Base-by-base conservation (phyloP, 1,140 invertebrate species). In the Tetramorium parvispinum region DNA sequence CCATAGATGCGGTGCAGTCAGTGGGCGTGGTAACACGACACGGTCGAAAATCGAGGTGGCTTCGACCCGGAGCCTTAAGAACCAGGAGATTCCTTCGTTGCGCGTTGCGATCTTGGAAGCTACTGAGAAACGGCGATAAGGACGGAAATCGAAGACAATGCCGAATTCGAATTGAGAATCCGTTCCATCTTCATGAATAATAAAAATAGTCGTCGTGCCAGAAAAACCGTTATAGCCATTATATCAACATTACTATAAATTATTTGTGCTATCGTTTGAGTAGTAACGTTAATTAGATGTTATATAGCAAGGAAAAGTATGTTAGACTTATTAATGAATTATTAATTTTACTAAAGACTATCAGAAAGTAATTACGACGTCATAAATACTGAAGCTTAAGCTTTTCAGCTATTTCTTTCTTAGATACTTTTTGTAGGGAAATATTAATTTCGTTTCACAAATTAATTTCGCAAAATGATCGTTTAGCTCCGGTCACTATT, bases 21-120 rank as follows among this genome's bases (percentile, higher is more conserved):
- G 81, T 91, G 90, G 92, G 92, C 92, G 92, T 93, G 92, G 91
- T 91, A 87, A 91, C 90, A 92, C 89, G 89, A 92, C 86, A 92
- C 91, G 85, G 86, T 77, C 85, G 85, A 91, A 91, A 91, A 92
- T 92, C 91, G 91, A 90, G 91, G 88, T 92, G 85, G 85, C 79
- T 91, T 85, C 81, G 85, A 87, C 59, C 61, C 61, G 73, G 46
- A 71, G 81, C 79, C 90, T 91, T 89, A 88, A 91, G 89, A 91
- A 89, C 78, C 57, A 59, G 63, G 40, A 66, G 59, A 59, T 82
- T 79, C 81, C 75, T 91, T 71, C 81, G 85, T 75, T 61, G 81
- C 87, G 68, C 55, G 63, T 46, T 40, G 75, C 81, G 66, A 78
- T 81, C 85, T 90, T 75, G 59, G 63, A 78, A 55, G 88, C 70